Evolutionary conservation across 23 tunicate species (phyloP).

Genomic region (Phallusia fumigata): DNA sequence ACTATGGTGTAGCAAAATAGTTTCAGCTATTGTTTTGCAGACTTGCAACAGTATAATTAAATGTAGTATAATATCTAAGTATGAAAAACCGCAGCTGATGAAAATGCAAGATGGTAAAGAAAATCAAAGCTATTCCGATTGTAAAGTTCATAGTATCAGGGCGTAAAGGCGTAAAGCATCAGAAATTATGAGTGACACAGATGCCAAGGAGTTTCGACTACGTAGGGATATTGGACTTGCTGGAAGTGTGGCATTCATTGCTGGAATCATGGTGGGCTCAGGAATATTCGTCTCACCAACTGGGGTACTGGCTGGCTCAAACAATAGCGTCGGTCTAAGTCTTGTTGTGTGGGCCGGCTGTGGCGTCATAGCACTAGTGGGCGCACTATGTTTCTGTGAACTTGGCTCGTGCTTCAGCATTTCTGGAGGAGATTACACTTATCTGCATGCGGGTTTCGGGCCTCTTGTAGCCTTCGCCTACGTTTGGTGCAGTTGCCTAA

Average conservation of each 20-base stretch:
- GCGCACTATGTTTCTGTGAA: slow-evolving; percentile 66
- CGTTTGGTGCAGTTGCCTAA: slow-evolving; percentile 13
- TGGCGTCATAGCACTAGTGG: slow-evolving; percentile 28
- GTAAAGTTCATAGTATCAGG: no score
- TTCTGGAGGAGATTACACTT: slow-evolving; percentile 38
- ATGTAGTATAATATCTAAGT: no score
- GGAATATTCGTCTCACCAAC: slow-evolving; percentile 51
- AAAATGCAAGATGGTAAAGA: no score
- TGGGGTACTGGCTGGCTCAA: slow-evolving; percentile 29
- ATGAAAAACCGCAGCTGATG: no score
- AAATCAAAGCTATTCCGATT: no score
- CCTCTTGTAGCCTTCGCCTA: slow-evolving; percentile 31
- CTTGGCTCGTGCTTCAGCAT: slow-evolving; percentile 37
- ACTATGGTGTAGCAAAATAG: no score
- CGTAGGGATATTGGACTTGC: neutral
- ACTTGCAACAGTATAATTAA: no score
- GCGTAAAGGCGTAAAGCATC: no score
- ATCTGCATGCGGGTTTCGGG: slow-evolving; percentile 50
- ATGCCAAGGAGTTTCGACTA: neutral
- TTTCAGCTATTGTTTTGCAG: no score
- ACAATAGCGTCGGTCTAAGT: slow-evolving; percentile 58
- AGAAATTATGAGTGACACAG: no score
- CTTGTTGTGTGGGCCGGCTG: slow-evolving; percentile 58
- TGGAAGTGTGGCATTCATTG: neutral
- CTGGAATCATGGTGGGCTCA: slow-evolving; percentile 34